phyloP scores from a whole-genome alignment of 2,888 invertebrate genomes.

The Halictus ligatus region DNA sequence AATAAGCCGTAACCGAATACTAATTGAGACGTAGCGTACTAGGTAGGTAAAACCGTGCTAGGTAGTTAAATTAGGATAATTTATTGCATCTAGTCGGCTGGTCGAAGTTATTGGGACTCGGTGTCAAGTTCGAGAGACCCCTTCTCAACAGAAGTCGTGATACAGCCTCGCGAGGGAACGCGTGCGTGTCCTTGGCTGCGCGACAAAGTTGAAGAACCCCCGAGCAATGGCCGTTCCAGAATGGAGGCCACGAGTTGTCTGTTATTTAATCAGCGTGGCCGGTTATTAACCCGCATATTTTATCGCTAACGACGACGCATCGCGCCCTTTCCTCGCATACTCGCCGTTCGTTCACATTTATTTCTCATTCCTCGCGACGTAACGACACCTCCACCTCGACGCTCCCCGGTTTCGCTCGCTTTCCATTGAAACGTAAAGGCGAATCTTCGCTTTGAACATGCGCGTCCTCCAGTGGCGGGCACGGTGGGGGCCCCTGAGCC shows the following conservation, averaged over 20 bases:
- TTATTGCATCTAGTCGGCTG: no score
- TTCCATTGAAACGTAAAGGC: constrained; percentile 2
- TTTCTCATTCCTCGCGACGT: constrained; percentile 51
- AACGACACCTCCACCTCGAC: constrained; percentile 24
- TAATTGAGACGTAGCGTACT: no score
- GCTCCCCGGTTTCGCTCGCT: constrained; percentile 29
- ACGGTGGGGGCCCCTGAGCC: no score
- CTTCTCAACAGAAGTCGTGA: not conserved
- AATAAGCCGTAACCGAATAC: no score
- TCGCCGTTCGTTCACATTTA: constrained; percentile 45
- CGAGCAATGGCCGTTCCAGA: not conserved
- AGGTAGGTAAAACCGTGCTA: no score
- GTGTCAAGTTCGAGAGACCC: no score
- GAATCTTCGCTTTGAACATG: not conserved
- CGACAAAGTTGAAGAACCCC: not conserved
- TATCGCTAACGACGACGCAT: constrained; percentile 56
- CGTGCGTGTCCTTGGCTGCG: no score
- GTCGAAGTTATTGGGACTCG: no score
- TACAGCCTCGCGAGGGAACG: not conserved
- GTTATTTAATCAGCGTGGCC: constrained; percentile 40
- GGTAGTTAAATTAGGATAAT: no score
- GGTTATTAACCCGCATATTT: constrained; percentile 48
- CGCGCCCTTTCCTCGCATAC: constrained; percentile 33
- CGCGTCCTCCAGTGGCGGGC: no score
- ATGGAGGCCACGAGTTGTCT: not conserved